Conservation (phyloP, 2,888 invertebrate species). For the Aquatica leii region DNA sequence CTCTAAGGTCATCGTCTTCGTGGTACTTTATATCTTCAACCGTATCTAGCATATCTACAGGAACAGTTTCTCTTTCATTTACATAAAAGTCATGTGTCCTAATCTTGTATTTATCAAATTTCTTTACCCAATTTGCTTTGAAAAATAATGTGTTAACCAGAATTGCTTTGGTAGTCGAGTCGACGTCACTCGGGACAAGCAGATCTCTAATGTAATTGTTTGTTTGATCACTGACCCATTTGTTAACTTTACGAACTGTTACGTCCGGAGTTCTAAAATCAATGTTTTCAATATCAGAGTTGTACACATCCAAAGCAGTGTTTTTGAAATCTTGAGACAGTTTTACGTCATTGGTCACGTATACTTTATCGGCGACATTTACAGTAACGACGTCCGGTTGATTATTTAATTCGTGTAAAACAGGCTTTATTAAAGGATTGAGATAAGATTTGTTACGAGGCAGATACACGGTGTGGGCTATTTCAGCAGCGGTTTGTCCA, state of each 20-base stretch:
- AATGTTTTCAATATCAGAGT: neutral
- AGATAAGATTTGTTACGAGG: neutral
- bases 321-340: neutral
- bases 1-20: neutral
- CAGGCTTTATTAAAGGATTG: neutral
- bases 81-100: neutral
- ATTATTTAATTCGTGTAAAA: neutral
- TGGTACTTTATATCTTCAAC: neutral
- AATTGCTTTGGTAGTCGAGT: neutral
- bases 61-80: constrained; percentile 18
- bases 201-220: neutral
- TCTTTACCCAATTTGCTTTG: constrained; percentile 1
- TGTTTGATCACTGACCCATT: neutral
- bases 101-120: neutral
- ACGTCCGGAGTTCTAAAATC: neutral
- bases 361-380: neutral
- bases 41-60: neutral
- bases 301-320: neutral
- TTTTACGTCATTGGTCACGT: neutral
- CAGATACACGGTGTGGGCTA: neutral
- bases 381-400: neutral
- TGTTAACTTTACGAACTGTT: neutral
- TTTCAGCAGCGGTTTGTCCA: neutral
- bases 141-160: neutral
- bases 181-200: neutral